Evolutionary conservation across 2,888 invertebrate species (phyloP).

Genomic region (Synergus laeviventris): DNA sequence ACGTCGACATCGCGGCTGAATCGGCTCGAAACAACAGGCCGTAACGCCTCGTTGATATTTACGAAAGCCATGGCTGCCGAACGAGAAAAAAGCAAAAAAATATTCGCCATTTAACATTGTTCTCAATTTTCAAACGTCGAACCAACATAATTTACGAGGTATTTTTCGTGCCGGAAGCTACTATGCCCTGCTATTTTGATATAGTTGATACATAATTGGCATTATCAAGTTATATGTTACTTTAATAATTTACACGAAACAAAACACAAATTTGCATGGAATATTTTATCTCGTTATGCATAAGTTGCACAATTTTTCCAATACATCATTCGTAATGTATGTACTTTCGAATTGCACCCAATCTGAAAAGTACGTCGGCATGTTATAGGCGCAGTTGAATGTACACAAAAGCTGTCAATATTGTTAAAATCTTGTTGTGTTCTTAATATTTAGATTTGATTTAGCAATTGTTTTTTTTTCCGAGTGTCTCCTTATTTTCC

Average conservation of each 20-base stretch:
- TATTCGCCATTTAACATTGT: constrained; percentile 33
- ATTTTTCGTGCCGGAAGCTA: constrained; percentile 12
- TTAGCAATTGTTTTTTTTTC: no score
- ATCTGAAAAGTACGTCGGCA: not conserved
- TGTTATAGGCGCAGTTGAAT: no score
- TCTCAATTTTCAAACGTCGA: constrained; percentile 24
- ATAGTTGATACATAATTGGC: constrained; percentile 14
- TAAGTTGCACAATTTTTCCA: not conserved
- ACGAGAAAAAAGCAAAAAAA: constrained; percentile 2
- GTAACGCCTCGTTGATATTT: constrained; percentile 34
- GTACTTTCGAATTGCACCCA: no score
- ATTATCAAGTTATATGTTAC: constrained; percentile 1
- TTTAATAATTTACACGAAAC: not conserved
- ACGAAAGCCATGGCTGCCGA: constrained; percentile 11
- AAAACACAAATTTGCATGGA: not conserved
- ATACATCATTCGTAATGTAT: not conserved
- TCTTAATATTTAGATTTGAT: no score
- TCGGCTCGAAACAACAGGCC: constrained; percentile 41
- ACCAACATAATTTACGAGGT: not conserved
- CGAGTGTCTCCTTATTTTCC: not conserved
- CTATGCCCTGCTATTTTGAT: not conserved
- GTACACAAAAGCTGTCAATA: no score
- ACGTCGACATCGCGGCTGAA: constrained; percentile 50
- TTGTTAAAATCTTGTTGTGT: no score
- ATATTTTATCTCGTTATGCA: not conserved